A percentile compares a stretch with the other conserved stretches of the same genome.
phyloP scores from a whole-genome alignment of 2,888 invertebrate species.

The Ectemnius cavifrons region DNA sequence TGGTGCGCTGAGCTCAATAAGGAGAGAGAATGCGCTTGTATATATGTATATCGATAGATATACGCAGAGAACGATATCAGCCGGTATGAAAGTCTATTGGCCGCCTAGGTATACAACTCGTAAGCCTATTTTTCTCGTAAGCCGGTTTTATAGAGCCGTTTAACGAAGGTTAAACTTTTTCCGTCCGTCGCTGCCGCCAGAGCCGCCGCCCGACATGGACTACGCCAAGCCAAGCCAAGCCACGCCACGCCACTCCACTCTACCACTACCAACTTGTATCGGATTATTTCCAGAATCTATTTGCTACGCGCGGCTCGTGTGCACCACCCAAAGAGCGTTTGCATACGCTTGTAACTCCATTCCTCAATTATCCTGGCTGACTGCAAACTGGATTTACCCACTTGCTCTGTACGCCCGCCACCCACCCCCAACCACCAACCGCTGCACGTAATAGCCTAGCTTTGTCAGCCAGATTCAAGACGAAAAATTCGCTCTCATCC shows the following conservation, averaged over 20 bases:
- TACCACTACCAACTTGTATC: not conserved
- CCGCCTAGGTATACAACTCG: not conserved
- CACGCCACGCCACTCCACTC: too few species aligned
- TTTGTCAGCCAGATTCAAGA: not conserved
- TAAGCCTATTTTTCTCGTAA: constrained; percentile 3
- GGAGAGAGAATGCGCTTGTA: constrained; percentile 37
- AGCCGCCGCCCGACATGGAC: too few species aligned
- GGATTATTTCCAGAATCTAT: constrained; percentile 27
- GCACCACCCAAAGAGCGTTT: constrained; percentile 5
- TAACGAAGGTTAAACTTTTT: constrained; percentile 28
- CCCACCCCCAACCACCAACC: too few species aligned
- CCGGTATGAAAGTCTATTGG: constrained; percentile 13
- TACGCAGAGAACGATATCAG: constrained; percentile 18
- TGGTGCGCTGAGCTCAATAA: constrained; percentile 60
- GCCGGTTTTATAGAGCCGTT: constrained; percentile 26
- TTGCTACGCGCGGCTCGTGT: not conserved
- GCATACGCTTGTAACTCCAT: not conserved
- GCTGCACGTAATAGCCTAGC: not conserved
- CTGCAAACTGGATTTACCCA: not conserved
- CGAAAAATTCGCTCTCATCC: not conserved
- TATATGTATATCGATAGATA: too few species aligned
- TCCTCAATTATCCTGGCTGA: not conserved
- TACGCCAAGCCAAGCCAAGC: too few species aligned
- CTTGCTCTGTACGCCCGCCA: not conserved
- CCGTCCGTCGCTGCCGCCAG: not conserved